These are phyloP conservation scores for Pantherophis alleghaniensis DNA, from an alignment of 2,797 vertebrate species.

Conservation along the genomic window DNA sequence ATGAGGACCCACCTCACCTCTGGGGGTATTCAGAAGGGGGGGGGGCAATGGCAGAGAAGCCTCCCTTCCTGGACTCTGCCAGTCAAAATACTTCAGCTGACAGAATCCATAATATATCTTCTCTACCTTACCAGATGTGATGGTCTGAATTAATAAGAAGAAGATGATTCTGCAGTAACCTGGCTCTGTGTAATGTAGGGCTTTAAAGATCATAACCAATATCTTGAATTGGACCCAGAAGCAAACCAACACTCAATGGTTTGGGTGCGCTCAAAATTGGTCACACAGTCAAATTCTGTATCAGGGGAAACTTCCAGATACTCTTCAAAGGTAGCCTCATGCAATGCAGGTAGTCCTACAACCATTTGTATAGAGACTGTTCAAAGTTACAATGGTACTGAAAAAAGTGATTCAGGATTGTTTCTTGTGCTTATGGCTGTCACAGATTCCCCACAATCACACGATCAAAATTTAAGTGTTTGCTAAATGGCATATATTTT, in stretches of 20 bases:
- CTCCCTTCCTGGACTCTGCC: background rate
- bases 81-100: background rate
- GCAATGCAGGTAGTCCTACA: background rate
- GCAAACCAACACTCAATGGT: background rate
- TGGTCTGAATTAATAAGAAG: background rate
- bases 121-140: background rate
- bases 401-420: background rate
- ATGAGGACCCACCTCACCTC: too few species aligned
- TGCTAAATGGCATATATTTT: background rate
- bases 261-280: background rate
- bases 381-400: background rate
- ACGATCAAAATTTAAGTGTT: background rate
- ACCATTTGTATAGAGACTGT: background rate
- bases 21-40: too few species aligned
- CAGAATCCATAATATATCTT: background rate
- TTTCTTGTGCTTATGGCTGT: background rate
- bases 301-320: background rate
- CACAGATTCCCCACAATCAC: background rate
- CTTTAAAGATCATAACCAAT: background rate
- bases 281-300: background rate
- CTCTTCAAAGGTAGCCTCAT: background rate
- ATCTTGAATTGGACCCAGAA: background rate
- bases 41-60: background rate
- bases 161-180: background rate
- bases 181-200: background rate